A percentile compares a stretch with the other conserved stretches of the same genome.
Evolutionary conservation across 2,888 invertebrate genomes (phyloP).

Genomic region (Polylopha cassiicola): DNA sequence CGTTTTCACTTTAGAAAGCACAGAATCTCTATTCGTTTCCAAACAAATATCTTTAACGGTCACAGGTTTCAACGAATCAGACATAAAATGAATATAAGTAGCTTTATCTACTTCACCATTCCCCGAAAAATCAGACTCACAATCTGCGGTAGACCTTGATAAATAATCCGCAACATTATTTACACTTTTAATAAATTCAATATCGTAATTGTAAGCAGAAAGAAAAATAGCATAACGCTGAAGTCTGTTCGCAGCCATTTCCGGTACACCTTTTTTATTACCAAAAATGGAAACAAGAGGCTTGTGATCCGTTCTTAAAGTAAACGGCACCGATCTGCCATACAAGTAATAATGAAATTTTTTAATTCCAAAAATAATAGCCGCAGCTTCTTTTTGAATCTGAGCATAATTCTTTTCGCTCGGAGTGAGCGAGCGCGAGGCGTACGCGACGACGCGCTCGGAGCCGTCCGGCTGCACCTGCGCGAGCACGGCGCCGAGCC

Average conservation of each 20-base stretch:
- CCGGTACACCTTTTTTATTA: constrained; percentile 16
- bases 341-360: constrained; percentile 2
- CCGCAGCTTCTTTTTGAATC: constrained; percentile 1
- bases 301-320: no score
- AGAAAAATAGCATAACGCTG: constrained; percentile 13
- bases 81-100: no score
- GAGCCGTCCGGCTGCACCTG: constrained; percentile 12
- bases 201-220: constrained; percentile 8
- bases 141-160: constrained; percentile 16
- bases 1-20: no score
- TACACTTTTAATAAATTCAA: constrained; percentile 19
- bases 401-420: constrained; percentile 1
- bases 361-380: constrained; percentile 4
- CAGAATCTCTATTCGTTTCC: no score
- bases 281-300: no score
- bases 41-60: no score
- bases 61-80: no score
- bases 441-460: constrained; percentile 3
- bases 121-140: no score
- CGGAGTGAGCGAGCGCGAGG: not conserved
- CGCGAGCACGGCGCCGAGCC: constrained; percentile 21
- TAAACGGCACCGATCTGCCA: constrained; percentile 1
- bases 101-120: no score
- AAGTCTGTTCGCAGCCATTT: constrained; percentile 12
- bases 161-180: constrained; percentile 22